phyloP scores from a whole-genome alignment of 2,888 invertebrate species.

The Conchocele bisecta region DNA sequence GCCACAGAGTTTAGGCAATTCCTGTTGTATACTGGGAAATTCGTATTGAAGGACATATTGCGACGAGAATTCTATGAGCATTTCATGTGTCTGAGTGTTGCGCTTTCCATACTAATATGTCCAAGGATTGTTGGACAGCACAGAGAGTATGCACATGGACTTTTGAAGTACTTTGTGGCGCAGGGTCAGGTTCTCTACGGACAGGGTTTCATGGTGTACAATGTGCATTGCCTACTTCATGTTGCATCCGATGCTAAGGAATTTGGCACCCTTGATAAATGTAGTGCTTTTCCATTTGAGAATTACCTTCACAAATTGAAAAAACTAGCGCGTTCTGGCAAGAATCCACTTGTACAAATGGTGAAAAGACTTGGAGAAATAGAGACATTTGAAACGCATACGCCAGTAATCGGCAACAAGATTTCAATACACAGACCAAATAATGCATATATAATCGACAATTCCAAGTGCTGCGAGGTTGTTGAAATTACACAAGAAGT shows the following conservation, averaged over 20 bases:
- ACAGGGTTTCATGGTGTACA: constrained; percentile 27
- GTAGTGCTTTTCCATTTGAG: constrained; percentile 36
- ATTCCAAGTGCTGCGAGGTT: constrained; percentile 13
- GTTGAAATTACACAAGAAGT: not conserved
- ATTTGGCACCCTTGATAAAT: constrained; percentile 28
- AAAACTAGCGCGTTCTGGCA: not conserved
- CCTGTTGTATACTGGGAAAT: constrained; percentile 12
- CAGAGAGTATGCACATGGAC: constrained; percentile 14
- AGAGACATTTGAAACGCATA: not conserved
- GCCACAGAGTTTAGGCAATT: constrained; percentile 61
- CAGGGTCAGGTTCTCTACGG: constrained; percentile 25
- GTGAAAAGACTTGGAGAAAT: constrained; percentile 4
- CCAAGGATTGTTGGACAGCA: not conserved
- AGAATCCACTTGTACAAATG: constrained; percentile 1
- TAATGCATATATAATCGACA: not conserved
- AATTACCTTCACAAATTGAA: constrained; percentile 33
- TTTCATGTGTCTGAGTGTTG: constrained; percentile 21
- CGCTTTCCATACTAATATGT: constrained; percentile 10
- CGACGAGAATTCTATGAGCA: constrained; percentile 1
- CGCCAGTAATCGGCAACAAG: not conserved
- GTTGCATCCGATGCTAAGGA: constrained; percentile 12
- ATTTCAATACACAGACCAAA: not conserved
- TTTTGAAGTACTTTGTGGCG: constrained; percentile 25
- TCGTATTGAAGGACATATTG: constrained; percentile 17
- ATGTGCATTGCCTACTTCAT: constrained; percentile 30